Conservation (phyloP, 2,888 invertebrate species). For the Exephanes ischioxanthus region DNA sequence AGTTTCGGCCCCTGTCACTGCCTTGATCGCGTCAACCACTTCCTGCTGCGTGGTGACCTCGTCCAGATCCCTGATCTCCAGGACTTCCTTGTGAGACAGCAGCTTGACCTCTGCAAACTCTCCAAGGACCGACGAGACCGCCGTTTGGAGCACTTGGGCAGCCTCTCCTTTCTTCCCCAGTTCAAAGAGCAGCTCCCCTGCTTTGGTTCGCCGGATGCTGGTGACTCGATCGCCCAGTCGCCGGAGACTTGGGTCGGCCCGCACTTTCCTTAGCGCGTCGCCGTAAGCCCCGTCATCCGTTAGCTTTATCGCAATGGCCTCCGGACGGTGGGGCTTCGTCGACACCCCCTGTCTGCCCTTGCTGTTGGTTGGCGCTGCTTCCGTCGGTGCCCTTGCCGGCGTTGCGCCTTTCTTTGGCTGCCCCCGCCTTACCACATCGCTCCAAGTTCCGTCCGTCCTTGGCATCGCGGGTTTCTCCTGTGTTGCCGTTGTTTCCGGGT, state of each 20-base stretch:
- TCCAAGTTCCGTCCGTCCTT: background rate
- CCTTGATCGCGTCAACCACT: constrained; percentile 22
- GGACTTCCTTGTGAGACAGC: constrained; percentile 18
- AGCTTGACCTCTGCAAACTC: too few species aligned
- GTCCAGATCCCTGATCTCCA: constrained; percentile 33
- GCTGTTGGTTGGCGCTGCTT: too few species aligned
- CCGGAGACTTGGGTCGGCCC: background rate
- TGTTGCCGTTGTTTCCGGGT: background rate
- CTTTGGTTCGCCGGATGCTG: too few species aligned
- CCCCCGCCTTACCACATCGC: background rate
- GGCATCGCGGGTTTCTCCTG: background rate
- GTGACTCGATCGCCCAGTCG: too few species aligned
- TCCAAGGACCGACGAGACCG: too few species aligned
- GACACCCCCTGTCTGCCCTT: too few species aligned
- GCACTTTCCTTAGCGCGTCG: background rate
- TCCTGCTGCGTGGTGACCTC: constrained; percentile 9
- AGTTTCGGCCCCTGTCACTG: background rate
- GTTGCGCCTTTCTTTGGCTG: too few species aligned
- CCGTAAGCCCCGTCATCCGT: background rate
- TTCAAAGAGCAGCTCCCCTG: too few species aligned
- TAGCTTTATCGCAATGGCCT: background rate
- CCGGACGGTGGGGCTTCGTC: too few species aligned
- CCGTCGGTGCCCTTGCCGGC: too few species aligned
- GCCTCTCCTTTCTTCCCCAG: too few species aligned
- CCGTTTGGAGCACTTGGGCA: too few species aligned